Evolutionary conservation across 2,888 invertebrate species (phyloP), one percentile per base, ranked within the genome.

Genomic region (Gryllus longicercus): DNA sequence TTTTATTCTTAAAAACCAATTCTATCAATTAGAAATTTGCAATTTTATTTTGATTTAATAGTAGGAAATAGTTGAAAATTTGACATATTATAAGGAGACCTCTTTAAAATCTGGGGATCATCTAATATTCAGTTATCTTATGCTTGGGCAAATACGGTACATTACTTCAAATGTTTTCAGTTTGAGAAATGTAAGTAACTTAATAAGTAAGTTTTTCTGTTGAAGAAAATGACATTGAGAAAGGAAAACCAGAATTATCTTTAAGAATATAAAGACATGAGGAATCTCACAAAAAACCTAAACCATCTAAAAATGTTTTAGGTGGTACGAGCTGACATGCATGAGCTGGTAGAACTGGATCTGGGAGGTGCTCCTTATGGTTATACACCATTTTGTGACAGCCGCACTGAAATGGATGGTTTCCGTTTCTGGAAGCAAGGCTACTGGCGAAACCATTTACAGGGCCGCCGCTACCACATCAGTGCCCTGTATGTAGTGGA

Each of bases 381-480:
- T 1, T 99, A 99, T 87, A 98, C 98, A 0, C 99, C 99, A 0
- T 99, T 99, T 90, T 99, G 99, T 89, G 98, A 98, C 84, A 97
- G 97, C 82, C 91, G 98, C 81, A 95, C 90, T 84, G 98, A 99
- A 88, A 99, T 99, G 99, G 99, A 99, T 88, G 99, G 99, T 11
- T 99, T 98, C 87, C 92, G 95, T 84, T 99, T 99, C 89, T 99
- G 99, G 99, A 98, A 97, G 87, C 95, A 95, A 85, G 99, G 99
- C n/a, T 99, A 99, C 88, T 99, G 99, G 99, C 92, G 95, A 81
- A 98, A 96, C 87, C 99, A 99, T 90, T 89, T 99, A 82, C 98
- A 95, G 86, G 96, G 97, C 0, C 91, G 99, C 83, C 93, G 93
- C 85, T 99, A 99, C 88, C 96, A 96, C 87, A 97, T 95, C 88